Conservation (phyloP, 2,888 invertebrate species). For the Caenorhabditis uteleia region DNA sequence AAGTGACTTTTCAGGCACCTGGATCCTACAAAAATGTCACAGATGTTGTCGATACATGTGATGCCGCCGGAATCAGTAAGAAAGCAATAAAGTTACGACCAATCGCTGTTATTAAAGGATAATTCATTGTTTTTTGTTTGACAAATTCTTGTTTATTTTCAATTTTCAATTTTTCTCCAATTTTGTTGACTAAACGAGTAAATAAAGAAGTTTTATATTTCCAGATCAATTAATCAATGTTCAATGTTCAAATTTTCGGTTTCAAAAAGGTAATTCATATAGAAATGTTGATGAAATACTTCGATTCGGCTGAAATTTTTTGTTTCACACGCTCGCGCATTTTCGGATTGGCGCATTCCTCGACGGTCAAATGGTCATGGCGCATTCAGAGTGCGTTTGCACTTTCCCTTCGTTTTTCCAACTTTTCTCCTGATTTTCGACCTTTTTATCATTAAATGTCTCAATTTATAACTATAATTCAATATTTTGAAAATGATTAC, state of each 20-base stretch:
- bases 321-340: no score
- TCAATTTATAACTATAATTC: no score
- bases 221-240: no score
- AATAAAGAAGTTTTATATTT: no score
- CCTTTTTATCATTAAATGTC: not conserved
- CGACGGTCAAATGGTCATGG: slow-evolving; percentile 36
- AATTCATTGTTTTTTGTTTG: slow-evolving; percentile 66
- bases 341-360: slow-evolving; percentile 4
- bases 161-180: slow-evolving; percentile 1
- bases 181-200: no score
- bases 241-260: no score
- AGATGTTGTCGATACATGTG: slow-evolving; percentile 97
- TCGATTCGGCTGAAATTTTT: no score
- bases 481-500: no score
- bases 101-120: slow-evolving; percentile 98
- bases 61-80: slow-evolving; percentile 93
- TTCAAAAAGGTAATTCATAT: no score
- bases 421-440: not conserved
- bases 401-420: slow-evolving; percentile 7
- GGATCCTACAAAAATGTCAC: slow-evolving; percentile 99
- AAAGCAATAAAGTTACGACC: slow-evolving; percentile 94
- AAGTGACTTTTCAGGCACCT: slow-evolving; percentile 77
- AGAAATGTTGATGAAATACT: no score
- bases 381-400: slow-evolving; percentile 25
- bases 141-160: not conserved